Evolutionary conservation across 2,888 invertebrate genomes (phyloP), one percentile per base, ranked within the genome.

Genomic region (Sabatieria punctata): DNA sequence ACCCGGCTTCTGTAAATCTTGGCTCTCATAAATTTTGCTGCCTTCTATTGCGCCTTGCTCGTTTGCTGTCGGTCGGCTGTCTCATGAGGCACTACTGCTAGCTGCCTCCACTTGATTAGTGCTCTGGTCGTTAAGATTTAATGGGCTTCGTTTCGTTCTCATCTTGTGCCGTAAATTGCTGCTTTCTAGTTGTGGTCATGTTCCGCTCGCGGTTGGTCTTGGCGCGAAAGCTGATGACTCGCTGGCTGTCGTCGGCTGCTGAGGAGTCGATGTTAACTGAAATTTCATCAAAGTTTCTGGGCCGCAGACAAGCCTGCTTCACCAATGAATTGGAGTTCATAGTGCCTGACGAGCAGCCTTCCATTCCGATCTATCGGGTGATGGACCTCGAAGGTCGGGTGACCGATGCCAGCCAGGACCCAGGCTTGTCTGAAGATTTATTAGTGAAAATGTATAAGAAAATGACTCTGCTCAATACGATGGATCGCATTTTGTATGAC

Each of bases 401-500:
- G 21, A 60, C 73, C 18, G 64, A 69, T 51, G 55, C 66, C 13
- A 59, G 60, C 18, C 64, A 72, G 49, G 72, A 75, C 58, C 74
- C 74, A 19, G 60, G 72, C 60, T 33, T 48, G 6, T 15, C 51
- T 27, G 23, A 57, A 58, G 56, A 56, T 23, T 43, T 47, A 6
- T 51, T 59, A 4, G 43, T 80, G 4, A 82, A 85, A 70, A 89
- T 95, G 84, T 95, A 93, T 68, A 78, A 78, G 59, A 78, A 80
- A 45, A 97, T 97, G 97, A 74, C 82, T 1, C 72, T 82, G 46
- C 69, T 95, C 11, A 84, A 80, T 61, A 78, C 82, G 18, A 82
- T 97, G 85, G 97, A 97, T 65, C 81, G 83, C 64, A 85, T 99
- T 58, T 68, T 99, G 46, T 97, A 95, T 58, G 95, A 97, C 69